Conservation (phyloP, 2,797 vertebrate genomes). For the Liparis tanakae region DNA sequence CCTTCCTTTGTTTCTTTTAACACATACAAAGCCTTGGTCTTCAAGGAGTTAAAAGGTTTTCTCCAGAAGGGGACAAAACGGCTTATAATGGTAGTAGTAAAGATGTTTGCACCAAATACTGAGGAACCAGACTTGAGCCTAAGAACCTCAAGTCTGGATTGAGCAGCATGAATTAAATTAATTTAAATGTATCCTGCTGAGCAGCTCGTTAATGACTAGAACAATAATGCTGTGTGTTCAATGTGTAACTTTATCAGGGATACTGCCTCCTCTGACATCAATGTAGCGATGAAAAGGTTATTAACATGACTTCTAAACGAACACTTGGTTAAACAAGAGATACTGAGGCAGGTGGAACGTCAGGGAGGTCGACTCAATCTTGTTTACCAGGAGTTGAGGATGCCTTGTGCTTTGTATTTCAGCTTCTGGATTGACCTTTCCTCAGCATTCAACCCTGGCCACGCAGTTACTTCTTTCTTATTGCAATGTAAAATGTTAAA, state of each 20-base stretch:
- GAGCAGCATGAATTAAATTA: background rate
- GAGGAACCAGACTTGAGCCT: background rate
- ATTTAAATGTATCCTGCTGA: background rate
- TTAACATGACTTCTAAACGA: background rate
- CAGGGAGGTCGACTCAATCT: background rate
- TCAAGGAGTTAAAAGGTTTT: background rate
- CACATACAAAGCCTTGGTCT: background rate
- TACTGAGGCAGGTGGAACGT: background rate
- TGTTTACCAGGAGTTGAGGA: background rate
- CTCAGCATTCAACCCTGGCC: background rate
- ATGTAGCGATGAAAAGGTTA: background rate
- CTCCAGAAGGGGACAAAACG: background rate
- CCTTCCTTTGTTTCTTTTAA: background rate
- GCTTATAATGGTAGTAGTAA: no score
- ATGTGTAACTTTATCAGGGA: background rate
- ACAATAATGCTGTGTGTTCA: background rate
- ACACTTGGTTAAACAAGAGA: background rate
- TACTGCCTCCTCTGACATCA: background rate
- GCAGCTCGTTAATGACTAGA: background rate
- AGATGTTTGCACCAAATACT: background rate
- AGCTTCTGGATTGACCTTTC: background rate
- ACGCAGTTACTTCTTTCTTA: background rate
- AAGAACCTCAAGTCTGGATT: background rate
- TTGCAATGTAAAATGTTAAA: background rate
- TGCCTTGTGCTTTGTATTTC: background rate